Conservation (phyloP, 2,113 vertebrate species). For the Taxidea taxus region DNA sequence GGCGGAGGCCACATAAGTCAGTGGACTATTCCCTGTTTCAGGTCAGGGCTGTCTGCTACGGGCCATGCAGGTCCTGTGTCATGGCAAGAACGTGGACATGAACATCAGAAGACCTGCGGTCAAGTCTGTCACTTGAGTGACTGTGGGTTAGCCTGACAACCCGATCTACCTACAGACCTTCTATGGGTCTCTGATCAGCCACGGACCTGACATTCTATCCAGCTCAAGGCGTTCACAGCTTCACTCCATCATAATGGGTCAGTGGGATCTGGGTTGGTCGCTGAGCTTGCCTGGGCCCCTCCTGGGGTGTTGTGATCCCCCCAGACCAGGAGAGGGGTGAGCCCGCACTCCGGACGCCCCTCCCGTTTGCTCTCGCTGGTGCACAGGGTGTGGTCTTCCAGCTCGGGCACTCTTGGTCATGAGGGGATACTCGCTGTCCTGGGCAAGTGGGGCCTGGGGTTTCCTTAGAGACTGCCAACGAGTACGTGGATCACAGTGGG, state of each 20-base stretch:
- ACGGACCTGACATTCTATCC: too few relatives aligned
- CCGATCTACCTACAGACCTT: not conserved
- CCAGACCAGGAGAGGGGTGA: not conserved
- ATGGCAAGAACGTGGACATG: not conserved
- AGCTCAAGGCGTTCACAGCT: not conserved
- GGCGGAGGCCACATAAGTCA: not conserved
- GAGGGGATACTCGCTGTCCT: not conserved
- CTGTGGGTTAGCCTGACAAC: not conserved
- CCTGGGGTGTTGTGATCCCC: not conserved
- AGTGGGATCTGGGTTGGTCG: not conserved
- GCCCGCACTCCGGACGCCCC: too few relatives aligned
- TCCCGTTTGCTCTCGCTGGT: not conserved
- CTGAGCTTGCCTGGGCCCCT: not conserved
- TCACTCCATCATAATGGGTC: not conserved
- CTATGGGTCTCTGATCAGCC: not conserved
- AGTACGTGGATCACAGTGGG: fast-evolving
- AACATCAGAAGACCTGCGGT: not conserved
- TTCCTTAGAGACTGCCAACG: not conserved
- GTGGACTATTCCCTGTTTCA: too few relatives aligned
- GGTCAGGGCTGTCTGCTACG: not conserved
- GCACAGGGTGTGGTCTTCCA: not conserved
- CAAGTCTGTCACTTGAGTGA: not conserved
- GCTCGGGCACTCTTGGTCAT: not conserved
- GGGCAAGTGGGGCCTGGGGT: not conserved
- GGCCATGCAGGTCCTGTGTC: not conserved